These are phyloP conservation scores for Talpa occidentalis DNA, from an alignment of 2,113 vertebrate species.

Conservation along the genomic window DNA sequence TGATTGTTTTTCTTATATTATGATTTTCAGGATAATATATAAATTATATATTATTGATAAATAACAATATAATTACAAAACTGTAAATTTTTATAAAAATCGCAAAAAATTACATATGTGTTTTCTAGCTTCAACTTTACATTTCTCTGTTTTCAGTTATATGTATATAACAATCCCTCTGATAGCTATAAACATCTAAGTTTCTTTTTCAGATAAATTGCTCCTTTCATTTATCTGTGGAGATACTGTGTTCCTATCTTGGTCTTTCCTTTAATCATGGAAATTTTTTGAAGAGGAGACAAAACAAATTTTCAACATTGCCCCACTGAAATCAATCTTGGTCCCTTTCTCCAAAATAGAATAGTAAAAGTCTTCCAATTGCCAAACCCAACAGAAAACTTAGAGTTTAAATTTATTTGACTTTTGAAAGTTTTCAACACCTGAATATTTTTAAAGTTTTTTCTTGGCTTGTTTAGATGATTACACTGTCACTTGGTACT, in stretches of 20 bases:
- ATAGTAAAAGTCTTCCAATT: background rate
- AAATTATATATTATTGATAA: no score
- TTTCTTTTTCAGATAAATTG: background rate
- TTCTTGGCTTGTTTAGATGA: background rate
- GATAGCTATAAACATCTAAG: background rate
- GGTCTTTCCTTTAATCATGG: background rate
- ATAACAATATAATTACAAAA: no score
- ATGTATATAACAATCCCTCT: background rate
- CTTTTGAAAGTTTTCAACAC: background rate
- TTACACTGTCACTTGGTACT: background rate
- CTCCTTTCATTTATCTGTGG: background rate
- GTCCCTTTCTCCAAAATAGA: background rate
- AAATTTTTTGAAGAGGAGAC: background rate
- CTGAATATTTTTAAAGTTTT: background rate
- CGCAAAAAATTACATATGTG: no score
- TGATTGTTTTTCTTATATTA: no score
- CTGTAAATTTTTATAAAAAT: no score
- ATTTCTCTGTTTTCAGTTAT: background rate
- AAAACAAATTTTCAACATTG: background rate
- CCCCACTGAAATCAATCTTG: background rate
- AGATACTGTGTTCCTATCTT: background rate
- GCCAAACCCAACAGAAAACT: background rate
- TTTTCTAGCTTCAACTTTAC: background rate
- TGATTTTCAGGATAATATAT: no score
- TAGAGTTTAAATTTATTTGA: background rate